phyloP scores from a whole-genome alignment of 2,888 invertebrate species.

The Diaprepes abbreviatus region DNA sequence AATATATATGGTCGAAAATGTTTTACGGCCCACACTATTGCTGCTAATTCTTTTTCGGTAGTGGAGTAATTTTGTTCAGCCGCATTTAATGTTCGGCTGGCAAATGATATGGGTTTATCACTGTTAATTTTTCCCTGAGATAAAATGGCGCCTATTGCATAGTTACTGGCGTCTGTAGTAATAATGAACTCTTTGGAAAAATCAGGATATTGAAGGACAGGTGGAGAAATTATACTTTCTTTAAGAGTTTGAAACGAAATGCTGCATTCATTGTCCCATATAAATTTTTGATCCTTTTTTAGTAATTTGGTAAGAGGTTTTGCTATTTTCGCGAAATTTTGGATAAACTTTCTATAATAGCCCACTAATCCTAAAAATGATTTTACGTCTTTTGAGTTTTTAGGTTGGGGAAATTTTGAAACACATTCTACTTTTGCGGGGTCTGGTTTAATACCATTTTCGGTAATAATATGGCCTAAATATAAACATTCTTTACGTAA shows the following conservation, averaged over 20 bases:
- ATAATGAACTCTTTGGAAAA: slow-evolving; percentile 15
- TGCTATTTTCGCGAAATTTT: neutral
- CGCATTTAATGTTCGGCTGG: too few relatives aligned
- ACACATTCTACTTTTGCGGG: slow-evolving; percentile 1
- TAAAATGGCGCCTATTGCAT: too few relatives aligned
- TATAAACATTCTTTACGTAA: too few relatives aligned
- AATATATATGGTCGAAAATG: too few relatives aligned
- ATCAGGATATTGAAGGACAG: neutral
- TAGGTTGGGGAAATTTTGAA: slow-evolving; percentile 6
- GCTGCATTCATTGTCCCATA: neutral
- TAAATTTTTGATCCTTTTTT: neutral
- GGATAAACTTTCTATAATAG: neutral
- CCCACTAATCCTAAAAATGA: too few relatives aligned
- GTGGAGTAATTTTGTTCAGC: too few relatives aligned
- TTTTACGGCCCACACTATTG: too few relatives aligned
- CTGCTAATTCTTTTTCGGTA: too few relatives aligned
- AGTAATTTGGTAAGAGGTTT: neutral
- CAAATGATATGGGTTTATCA: too few relatives aligned
- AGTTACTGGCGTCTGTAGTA: too few relatives aligned
- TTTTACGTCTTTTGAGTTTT: slow-evolving; percentile 2
- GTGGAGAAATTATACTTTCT: neutral
- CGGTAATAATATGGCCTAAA: neutral
- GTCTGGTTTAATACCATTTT: slow-evolving; percentile 2
- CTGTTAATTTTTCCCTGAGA: too few relatives aligned
- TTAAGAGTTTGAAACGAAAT: neutral